These are phyloP conservation scores for Diadegma fenestrale DNA, from an alignment of 2,888 invertebrate genomes.

Conservation along the genomic window DNA sequence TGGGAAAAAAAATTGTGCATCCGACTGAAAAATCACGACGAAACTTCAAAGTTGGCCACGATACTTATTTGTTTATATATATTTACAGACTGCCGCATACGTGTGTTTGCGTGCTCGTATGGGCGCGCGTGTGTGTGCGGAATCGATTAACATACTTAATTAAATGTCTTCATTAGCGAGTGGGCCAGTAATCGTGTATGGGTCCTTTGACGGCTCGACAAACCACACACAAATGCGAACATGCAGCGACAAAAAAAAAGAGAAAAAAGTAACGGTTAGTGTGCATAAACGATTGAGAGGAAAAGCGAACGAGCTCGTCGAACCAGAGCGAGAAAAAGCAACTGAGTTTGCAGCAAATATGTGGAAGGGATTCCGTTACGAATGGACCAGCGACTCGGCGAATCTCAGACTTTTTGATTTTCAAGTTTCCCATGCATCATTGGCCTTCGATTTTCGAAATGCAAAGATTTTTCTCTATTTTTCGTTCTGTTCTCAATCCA, in stretches of 20 bases:
- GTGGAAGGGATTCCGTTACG: slow-evolving; percentile 13
- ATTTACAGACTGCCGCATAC: not conserved
- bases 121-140: slow-evolving; percentile 23
- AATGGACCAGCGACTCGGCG: not conserved
- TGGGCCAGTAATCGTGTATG: slow-evolving; percentile 37
- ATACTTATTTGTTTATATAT: slow-evolving; percentile 10
- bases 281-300: slow-evolving; percentile 30
- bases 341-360: slow-evolving; percentile 6
- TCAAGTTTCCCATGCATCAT: not conserved
- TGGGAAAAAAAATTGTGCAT: not conserved
- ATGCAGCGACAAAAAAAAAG: slow-evolving; percentile 4
- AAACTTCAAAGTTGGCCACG: not conserved
- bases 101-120: not conserved
- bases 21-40: not conserved
- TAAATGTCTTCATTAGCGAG: slow-evolving; percentile 66
- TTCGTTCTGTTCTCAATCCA: not conserved
- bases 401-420: not conserved
- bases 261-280: slow-evolving; percentile 11
- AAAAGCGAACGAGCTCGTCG: slow-evolving; percentile 38
- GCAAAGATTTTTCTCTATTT: not conserved
- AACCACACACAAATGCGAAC: slow-evolving; percentile 29
- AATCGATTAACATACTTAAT: slow-evolving; percentile 66
- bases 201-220: slow-evolving; percentile 55
- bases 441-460: not conserved
- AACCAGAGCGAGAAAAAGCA: slow-evolving; percentile 32